Evolutionary conservation across 2,113 vertebrate species (phyloP).

Genomic region (Mormyrus lacerda): DNA sequence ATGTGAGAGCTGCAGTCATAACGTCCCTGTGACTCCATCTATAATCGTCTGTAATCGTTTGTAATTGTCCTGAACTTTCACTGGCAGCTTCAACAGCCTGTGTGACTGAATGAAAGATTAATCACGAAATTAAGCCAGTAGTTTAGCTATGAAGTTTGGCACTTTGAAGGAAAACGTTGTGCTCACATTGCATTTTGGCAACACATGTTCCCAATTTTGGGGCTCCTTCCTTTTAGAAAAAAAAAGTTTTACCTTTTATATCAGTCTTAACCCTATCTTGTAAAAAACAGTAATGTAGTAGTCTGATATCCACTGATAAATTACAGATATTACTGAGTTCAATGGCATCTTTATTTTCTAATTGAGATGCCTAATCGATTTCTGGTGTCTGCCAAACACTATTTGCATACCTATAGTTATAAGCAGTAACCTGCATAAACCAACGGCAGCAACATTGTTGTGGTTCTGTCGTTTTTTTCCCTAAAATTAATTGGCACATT

Average conservation of each 20-base stretch:
- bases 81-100: background rate
- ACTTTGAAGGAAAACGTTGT: background rate
- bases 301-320: background rate
- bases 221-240: no score
- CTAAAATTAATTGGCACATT: background rate
- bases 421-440: conserved; percentile 9
- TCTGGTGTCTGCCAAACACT: background rate
- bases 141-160: background rate
- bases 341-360: background rate
- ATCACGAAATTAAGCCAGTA: background rate
- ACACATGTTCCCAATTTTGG: background rate
- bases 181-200: background rate
- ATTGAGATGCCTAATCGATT: background rate
- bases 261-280: background rate
- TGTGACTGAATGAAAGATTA: background rate
- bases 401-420: conserved; percentile 22
- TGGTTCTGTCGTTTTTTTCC: background rate
- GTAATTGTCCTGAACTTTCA: background rate
- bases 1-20: background rate
- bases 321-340: background rate
- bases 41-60: background rate
- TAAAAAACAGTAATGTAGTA: background rate
- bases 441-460: background rate
- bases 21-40: background rate
- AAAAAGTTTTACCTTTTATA: background rate